These are phyloP conservation scores for Bembecia ichneumoniformis DNA, from an alignment of 2,888 invertebrate genomes.

Conservation along the genomic window DNA sequence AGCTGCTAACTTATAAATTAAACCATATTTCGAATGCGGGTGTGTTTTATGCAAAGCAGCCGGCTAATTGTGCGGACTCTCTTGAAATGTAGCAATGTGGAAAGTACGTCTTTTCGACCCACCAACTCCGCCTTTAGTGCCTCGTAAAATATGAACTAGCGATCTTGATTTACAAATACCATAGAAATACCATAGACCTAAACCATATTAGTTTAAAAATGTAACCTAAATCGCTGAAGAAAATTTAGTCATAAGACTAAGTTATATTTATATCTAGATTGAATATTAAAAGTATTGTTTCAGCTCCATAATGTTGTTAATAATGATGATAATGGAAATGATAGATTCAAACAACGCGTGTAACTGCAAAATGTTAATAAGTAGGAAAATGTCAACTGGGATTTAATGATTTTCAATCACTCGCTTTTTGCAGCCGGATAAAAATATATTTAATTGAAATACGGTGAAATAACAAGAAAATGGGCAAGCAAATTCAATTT, in stretches of 20 bases:
- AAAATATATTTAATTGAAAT: conserved; percentile 1
- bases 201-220: too few relatives aligned
- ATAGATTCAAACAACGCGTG: too few relatives aligned
- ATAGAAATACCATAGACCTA: too few relatives aligned
- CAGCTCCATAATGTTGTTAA: too few relatives aligned
- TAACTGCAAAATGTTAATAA: too few relatives aligned
- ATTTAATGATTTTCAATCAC: too few relatives aligned
- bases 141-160: conserved; percentile 24
- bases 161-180: conserved; percentile 12
- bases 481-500: conserved; percentile 49
- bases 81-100: conserved; percentile 32
- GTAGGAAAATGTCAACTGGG: too few relatives aligned
- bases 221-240: too few relatives aligned
- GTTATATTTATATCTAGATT: too few relatives aligned
- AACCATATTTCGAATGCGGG: conserved; percentile 14
- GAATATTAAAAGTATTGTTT: too few relatives aligned
- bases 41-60: conserved; percentile 52
- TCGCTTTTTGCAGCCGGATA: background rate
- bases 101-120: conserved; percentile 32
- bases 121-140: conserved; percentile 20
- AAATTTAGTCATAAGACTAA: too few relatives aligned
- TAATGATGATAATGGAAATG: too few relatives aligned
- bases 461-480: conserved; percentile 15
- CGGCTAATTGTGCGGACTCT: conserved; percentile 48
- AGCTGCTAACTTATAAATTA: background rate